phyloP scores from a whole-genome alignment of 2,113 vertebrate species.

The Podarcis muralis region DNA sequence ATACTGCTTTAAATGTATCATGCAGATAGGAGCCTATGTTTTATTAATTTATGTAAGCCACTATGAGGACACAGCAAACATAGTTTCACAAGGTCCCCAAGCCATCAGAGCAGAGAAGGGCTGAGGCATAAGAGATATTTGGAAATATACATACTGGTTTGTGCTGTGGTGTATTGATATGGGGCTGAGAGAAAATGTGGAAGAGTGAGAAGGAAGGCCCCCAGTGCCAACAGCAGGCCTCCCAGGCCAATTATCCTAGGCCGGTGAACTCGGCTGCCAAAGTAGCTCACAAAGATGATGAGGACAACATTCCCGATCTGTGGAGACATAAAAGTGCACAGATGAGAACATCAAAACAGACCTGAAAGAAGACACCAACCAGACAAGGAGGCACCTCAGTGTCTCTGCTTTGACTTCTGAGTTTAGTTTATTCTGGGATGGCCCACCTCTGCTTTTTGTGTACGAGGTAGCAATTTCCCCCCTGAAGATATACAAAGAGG shows the following conservation, averaged over 20 bases:
- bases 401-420: neutral
- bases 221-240: constrained; percentile 87
- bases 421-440: neutral
- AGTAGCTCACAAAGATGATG: constrained; percentile 96
- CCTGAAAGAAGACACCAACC: accelerated
- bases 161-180: constrained; percentile 74
- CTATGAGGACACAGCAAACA: neutral
- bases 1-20: too few relatives aligned
- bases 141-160: constrained; percentile 54
- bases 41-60: neutral
- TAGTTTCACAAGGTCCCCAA: neutral
- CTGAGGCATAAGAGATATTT: neutral
- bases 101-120: neutral
- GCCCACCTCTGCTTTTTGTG: neutral
- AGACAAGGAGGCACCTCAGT: neutral
- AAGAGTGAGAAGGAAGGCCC: constrained; percentile 89
- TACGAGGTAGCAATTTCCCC: neutral
- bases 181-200: constrained; percentile 90
- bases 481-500: neutral
- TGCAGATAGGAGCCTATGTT: neutral
- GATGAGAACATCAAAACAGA: neutral
- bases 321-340: constrained; percentile 25
- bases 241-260: constrained; percentile 87
- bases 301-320: constrained; percentile 91
- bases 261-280: constrained; percentile 90